A percentile compares a stretch with the other conserved stretches of the same genome.
These are phyloP conservation scores for Lucifuga dentata DNA, from an alignment of 2,113 vertebrate genomes.

Conservation along the genomic window DNA sequence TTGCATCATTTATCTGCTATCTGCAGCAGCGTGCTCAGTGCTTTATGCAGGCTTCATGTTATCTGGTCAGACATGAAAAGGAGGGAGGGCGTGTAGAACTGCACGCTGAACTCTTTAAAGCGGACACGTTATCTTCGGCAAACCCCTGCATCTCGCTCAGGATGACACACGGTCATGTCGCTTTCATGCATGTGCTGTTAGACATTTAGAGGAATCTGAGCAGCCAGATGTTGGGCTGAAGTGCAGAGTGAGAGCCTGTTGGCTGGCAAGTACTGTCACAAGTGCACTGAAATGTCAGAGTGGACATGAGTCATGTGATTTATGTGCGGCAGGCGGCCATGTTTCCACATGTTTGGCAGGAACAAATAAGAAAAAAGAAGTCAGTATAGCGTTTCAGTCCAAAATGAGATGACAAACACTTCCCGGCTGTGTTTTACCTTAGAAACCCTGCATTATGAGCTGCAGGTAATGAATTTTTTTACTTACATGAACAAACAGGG, in stretches of 20 bases:
- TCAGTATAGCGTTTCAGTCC: background rate
- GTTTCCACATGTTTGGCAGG: constrained; percentile 63
- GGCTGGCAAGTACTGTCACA: no score
- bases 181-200: constrained; percentile 44
- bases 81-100: constrained; percentile 39
- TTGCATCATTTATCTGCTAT: constrained; percentile 86
- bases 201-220: background rate
- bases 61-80: constrained; percentile 69
- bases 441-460: background rate
- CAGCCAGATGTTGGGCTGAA: constrained; percentile 60
- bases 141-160: constrained; percentile 1
- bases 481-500: background rate
- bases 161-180: no score
- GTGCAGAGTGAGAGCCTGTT: constrained; percentile 69
- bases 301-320: constrained; percentile 81
- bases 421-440: no score
- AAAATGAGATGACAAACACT: background rate
- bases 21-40: constrained; percentile 47
- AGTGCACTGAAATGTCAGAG: constrained; percentile 85
- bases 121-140: constrained; percentile 32
- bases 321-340: constrained; percentile 48
- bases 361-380: constrained; percentile 1
- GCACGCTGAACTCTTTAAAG: constrained; percentile 32
- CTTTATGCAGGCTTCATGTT: constrained; percentile 58
- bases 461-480: background rate